Evolutionary conservation across 2,888 invertebrate genomes (phyloP).

Genomic region (Acrobasis suavella): DNA sequence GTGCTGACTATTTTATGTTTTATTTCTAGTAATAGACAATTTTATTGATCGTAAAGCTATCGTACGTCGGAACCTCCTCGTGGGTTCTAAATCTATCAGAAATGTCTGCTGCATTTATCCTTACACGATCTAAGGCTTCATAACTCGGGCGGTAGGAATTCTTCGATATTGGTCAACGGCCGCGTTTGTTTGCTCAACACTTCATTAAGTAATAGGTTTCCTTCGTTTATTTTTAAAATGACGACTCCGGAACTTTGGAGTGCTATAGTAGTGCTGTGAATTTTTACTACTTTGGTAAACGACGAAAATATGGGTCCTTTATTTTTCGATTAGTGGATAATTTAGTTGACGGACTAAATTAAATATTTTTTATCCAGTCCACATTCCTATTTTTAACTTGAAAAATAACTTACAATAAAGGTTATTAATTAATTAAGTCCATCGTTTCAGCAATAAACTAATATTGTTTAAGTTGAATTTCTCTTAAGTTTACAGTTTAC

Average conservation of each 20-base stretch:
- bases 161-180: slow-evolving; percentile 48
- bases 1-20: neutral
- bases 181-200: slow-evolving; percentile 47
- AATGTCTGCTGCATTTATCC: slow-evolving; percentile 43
- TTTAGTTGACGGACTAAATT: too few relatives aligned
- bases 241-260: too few relatives aligned
- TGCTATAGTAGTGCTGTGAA: too few relatives aligned
- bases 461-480: neutral
- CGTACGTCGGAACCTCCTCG: slow-evolving; percentile 28
- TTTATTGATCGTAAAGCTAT: slow-evolving; percentile 2
- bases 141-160: slow-evolving; percentile 56
- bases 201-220: slow-evolving; percentile 43
- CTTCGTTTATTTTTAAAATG: neutral
- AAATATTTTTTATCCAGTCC: too few relatives aligned
- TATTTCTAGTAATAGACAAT: neutral
- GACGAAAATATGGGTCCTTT: too few relatives aligned
- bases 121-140: slow-evolving; percentile 44
- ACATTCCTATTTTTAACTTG: neutral
- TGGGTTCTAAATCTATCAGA: slow-evolving; percentile 31
- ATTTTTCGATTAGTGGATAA: too few relatives aligned
- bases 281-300: too few relatives aligned
- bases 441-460: neutral
- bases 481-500: neutral
- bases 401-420: too few relatives aligned
- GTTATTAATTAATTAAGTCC: neutral